Evolutionary conservation across 2,113 vertebrate genomes (phyloP), one percentile per base, ranked within the genome.

Genomic region (Indri indri): DNA sequence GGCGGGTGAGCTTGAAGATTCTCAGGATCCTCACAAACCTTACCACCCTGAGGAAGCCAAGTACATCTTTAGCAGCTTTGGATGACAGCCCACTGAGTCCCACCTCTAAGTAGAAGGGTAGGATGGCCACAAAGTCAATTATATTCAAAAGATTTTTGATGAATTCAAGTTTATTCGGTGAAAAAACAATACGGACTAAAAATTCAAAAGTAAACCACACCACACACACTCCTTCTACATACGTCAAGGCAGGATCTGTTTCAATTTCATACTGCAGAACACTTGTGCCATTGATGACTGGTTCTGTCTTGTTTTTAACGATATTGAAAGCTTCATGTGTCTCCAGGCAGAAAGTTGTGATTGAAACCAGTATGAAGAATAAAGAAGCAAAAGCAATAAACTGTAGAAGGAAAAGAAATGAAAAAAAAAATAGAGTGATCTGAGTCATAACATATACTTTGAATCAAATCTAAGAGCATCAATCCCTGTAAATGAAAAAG

Each of bases 151-250:
- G 98, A 42, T 99, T 99, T 98, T 99, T 99, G 97, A 99, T 10
- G 97, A 99, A 99, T 98, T 99, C 99, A 99, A 99, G 97, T 99
- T 99, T 99, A 98, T 99, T 99, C 32, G 99, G 99, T 97, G 99
- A 99, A 98, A 99, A 99, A 90, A 99, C 96, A 91, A 99, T 99
- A 22, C 99, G 99, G 80, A 99, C 99, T 98, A 99, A 99, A 98
- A 99, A 99, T 98, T 99, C 99, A 82, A 99, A 99, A 92, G 99
- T 99, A 99, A 99, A 99, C 99, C 99, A 99, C 66, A 99, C 99
- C 81, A 99, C 99, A 5, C 99, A 99, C 76, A 99, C 99, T 7
- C 99, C 99, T 99, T 99, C 99, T 92, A 99, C 99, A 0, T 99
- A 99, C 0, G 99, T 99, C 97, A 99, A 99, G 0, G 99, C 99